Evolutionary conservation across 2,888 invertebrate genomes (phyloP), one percentile per base, ranked within the genome.

Genomic region (Dryococelus australis): DNA sequence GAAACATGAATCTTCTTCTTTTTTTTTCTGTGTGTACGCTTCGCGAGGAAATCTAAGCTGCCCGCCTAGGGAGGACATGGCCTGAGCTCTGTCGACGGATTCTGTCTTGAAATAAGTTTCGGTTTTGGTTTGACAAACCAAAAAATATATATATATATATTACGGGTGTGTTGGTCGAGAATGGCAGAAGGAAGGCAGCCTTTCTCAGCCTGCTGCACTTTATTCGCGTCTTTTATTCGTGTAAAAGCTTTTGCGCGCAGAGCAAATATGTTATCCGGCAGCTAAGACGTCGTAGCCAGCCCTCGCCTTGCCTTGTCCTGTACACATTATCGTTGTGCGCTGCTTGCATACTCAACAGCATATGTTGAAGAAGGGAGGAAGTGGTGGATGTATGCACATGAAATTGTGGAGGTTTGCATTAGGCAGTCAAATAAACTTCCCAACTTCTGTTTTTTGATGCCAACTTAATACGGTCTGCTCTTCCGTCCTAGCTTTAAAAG

Each of bases 251-350:
- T 65, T 65, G 65, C 65, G 65, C 65, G 65, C 65, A 65, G 65
- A 16, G 65, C 65, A 65, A 65, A 65, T 65, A 65, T 65, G 65
- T 65, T 65, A 65, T 65, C 65, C 65, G n/a, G 65, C 65, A 65
- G 65, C 6, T 65, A 65, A 65, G 65, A 65, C 65, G 16, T 20
- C 65, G 13, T 9, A 24, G 13, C 65, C n/a, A 24, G 8, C 65
- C 65, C 65, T n/a, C 65, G 8, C 0, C n/a, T 16, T 24, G 20
- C 65, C 20, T 24, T 16, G 47, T 47, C 47, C 20, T 16, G 65
- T n/a, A 65, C 65, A 65, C 65, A 65, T 65, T 65, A 65, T 65
- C 65, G 20, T n/a, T 10, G 24, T 65, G 65, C 65, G 16, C n/a
- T 1, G 65, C 24, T 0, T 65, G 65, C 65, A 65, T n/a, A 65